Conservation (phyloP, 2,888 invertebrate species). For the Venusia cambrica region DNA sequence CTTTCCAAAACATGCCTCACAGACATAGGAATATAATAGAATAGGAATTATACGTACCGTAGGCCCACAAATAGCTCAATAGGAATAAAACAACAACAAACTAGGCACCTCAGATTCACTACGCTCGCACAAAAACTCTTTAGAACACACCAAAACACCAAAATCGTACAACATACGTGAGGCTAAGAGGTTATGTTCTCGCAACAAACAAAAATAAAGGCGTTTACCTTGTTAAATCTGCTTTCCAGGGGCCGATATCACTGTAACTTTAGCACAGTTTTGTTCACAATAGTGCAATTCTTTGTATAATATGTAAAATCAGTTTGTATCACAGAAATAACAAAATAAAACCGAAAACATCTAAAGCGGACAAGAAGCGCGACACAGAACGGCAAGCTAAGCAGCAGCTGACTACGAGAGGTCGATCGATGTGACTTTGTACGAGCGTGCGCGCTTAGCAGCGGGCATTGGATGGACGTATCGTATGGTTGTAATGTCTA, state of each 20-base stretch:
- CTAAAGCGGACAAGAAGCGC: constrained; percentile 82
- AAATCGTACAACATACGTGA: constrained; percentile 63
- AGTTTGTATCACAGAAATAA: constrained; percentile 81
- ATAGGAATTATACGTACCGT: too few relatives aligned
- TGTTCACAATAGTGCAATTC: constrained; percentile 62
- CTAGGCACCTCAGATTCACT: constrained; percentile 25
- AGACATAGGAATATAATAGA: too few relatives aligned
- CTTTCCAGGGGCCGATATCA: constrained; percentile 62
- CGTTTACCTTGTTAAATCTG: constrained; percentile 75
- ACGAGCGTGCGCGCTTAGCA: constrained; percentile 25
- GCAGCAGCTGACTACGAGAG: constrained; percentile 84
- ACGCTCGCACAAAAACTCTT: constrained; percentile 4
- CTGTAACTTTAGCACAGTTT: constrained; percentile 67
- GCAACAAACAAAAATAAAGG: constrained; percentile 80
- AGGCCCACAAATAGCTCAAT: too few relatives aligned
- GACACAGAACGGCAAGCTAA: constrained; percentile 85
- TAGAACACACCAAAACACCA: constrained; percentile 41
- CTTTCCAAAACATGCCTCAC: too few relatives aligned
- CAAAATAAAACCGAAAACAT: constrained; percentile 82
- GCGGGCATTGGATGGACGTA: constrained; percentile 14
- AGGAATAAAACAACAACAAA: constrained; percentile 25
- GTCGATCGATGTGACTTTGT: constrained; percentile 62
- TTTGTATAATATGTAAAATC: constrained; percentile 69
- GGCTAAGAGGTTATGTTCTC: constrained; percentile 78
- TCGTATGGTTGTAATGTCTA: too few relatives aligned